A percentile compares a stretch with the other conserved stretches of the same genome.
Evolutionary conservation across 2,797 vertebrate genomes (phyloP).

Genomic region (Peromyscus attwateri): DNA sequence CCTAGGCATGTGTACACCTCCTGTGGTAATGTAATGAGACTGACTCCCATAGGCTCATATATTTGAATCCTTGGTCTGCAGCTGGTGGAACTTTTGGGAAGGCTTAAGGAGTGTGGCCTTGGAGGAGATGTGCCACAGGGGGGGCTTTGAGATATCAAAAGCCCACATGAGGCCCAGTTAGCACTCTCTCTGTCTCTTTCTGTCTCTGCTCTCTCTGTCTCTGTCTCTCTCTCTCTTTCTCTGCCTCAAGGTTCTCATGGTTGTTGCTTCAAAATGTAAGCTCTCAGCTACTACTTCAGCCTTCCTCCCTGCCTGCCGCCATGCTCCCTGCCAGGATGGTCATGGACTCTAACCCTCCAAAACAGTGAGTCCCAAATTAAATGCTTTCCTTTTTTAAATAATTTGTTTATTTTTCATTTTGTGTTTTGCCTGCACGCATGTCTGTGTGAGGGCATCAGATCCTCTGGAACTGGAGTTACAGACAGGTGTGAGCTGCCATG

Average conservation of each 20-base stretch:
- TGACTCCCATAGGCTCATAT: too few relatives aligned
- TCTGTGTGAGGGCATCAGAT: not conserved
- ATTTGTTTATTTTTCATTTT: not conserved
- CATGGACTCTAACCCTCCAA: not conserved
- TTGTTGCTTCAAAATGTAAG: not conserved
- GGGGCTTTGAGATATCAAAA: not conserved
- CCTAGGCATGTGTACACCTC: not conserved
- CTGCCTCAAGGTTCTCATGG: not conserved
- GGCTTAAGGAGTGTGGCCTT: not conserved
- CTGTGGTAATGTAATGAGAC: not conserved
- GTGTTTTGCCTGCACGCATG: not conserved
- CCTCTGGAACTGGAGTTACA: not conserved
- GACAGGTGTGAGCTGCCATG: not conserved
- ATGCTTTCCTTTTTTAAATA: not conserved
- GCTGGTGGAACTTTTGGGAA: not conserved
- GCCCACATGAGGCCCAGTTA: not conserved
- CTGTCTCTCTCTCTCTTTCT: not conserved
- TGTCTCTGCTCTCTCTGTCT: not conserved
- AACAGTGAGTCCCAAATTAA: not conserved
- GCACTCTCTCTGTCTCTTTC: too few relatives aligned
- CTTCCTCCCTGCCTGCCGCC: not conserved
- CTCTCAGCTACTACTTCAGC: not conserved
- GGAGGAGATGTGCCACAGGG: not conserved
- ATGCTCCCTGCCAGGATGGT: too few relatives aligned
- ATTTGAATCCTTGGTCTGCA: not conserved